Conservation (phyloP, 2,797 vertebrate genomes). For the Vipera ursinii region DNA sequence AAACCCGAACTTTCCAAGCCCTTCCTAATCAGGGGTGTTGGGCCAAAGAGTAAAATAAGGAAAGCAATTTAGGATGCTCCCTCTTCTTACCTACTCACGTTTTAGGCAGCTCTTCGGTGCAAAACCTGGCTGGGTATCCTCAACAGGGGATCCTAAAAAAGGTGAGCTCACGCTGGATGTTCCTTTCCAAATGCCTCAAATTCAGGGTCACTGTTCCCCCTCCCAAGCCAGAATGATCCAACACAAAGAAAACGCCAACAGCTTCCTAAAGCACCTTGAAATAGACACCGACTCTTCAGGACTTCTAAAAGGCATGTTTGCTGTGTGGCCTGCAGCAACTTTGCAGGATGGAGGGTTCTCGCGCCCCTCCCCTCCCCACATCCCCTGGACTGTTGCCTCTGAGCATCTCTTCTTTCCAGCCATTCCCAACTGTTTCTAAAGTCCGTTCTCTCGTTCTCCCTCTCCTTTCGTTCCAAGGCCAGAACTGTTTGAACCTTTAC, state of each 20-base stretch:
- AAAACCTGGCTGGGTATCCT: background rate
- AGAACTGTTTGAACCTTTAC: background rate
- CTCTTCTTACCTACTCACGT: background rate
- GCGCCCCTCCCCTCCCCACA: background rate
- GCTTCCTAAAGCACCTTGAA: conserved; percentile 35
- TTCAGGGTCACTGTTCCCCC: background rate
- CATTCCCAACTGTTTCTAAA: background rate
- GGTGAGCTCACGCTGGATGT: too few species aligned
- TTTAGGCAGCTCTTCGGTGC: background rate
- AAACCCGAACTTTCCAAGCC: background rate
- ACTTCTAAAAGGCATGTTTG: conserved; percentile 33
- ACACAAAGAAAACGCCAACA: conserved; percentile 21
- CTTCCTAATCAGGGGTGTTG: background rate
- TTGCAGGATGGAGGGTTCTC: conserved; percentile 39
- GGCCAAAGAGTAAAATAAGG: background rate
- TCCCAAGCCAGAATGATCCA: background rate
- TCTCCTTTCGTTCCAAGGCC: background rate
- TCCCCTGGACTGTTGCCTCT: background rate
- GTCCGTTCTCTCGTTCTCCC: accelerated
- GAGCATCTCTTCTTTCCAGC: conserved; percentile 27
- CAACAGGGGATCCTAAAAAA: background rate
- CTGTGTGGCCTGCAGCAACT: conserved; percentile 28
- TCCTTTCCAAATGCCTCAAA: background rate
- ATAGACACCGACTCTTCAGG: conserved; percentile 32
- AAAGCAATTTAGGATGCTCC: background rate